Evolutionary conservation across 2,113 vertebrate genomes (phyloP).

Genomic region (Sialia sialis): DNA sequence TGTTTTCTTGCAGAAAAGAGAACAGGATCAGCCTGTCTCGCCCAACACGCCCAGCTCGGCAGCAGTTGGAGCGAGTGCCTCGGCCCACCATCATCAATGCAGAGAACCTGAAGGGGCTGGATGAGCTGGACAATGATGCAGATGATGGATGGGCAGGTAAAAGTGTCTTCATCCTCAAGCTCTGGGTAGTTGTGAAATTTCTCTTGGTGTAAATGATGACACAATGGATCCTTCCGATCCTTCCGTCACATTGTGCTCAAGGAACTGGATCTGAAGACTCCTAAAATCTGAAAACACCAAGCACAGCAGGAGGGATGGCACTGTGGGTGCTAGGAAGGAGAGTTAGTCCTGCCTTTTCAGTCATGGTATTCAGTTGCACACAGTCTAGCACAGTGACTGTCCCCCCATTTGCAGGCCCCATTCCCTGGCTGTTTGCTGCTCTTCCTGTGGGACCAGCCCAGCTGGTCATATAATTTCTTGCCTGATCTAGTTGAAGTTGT

Average conservation of each 20-base stretch:
- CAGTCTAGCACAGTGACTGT: neutral
- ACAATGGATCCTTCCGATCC: constrained; percentile 65
- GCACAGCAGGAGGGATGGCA: neutral
- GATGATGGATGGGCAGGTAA: constrained; percentile 98
- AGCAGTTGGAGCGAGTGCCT: constrained; percentile 78
- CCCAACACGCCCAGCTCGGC: constrained; percentile 80
- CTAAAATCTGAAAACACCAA: constrained; percentile 44
- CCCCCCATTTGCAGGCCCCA: neutral
- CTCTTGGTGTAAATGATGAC: constrained; percentile 58
- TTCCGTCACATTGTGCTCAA: constrained; percentile 13
- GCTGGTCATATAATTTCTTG: neutral
- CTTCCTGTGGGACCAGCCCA: neutral
- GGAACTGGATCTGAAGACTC: constrained; percentile 57
- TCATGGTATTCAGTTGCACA: rapidly evolving
- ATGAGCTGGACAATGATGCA: constrained; percentile 91
- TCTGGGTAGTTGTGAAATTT: neutral
- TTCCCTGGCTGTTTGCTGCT: neutral
- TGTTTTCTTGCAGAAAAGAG: constrained; percentile 74
- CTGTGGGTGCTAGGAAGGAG: neutral
- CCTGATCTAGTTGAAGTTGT: neutral
- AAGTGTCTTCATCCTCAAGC: neutral
- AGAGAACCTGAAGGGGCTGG: constrained; percentile 93
- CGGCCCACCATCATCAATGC: constrained; percentile 95
- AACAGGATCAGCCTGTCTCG: constrained; percentile 76
- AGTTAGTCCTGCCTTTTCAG: neutral